These are phyloP conservation scores for Oncorhynchus masou DNA, from an alignment of 2,113 vertebrate genomes.

Conservation along the genomic window DNA sequence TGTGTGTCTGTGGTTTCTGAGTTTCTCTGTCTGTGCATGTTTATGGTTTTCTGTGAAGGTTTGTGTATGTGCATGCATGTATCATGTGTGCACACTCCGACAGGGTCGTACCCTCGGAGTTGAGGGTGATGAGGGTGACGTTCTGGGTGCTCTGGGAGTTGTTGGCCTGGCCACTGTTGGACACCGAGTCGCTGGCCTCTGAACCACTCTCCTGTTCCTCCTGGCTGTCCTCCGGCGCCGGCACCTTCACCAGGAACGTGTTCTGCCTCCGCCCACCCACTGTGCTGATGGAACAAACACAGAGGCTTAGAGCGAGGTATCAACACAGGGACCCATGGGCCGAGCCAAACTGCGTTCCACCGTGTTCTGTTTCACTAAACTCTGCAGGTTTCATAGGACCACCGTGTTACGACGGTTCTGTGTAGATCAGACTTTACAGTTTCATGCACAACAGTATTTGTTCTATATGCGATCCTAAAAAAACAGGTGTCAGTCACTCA, in stretches of 20 bases:
- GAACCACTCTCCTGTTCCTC: slow-evolving; percentile 95
- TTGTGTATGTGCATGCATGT: too few species aligned
- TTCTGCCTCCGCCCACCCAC: slow-evolving; percentile 88
- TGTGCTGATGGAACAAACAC: slow-evolving; percentile 69
- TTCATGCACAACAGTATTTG: too few species aligned
- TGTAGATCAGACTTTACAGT: too few species aligned
- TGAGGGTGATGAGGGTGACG: slow-evolving; percentile 94
- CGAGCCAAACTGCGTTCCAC: too few species aligned
- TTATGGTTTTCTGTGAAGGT: not conserved
- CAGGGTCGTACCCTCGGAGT: slow-evolving; percentile 85
- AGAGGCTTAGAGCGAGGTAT: too few species aligned
- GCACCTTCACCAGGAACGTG: slow-evolving; percentile 96
- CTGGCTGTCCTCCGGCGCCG: slow-evolving; percentile 88
- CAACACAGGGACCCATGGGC: too few species aligned
- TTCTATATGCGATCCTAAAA: not conserved
- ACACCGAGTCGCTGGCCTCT: slow-evolving; percentile 92
- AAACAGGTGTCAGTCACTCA: slow-evolving; percentile 67
- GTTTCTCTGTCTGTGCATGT: not conserved
- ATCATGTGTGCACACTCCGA: too few species aligned
- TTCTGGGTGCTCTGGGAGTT: slow-evolving; percentile 85
- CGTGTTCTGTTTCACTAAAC: too few species aligned
- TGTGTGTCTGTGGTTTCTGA: not conserved
- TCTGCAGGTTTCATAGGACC: too few species aligned
- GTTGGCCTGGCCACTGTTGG: slow-evolving; percentile 83
- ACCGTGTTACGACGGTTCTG: too few species aligned